Evolutionary conservation across 1,140 invertebrate species (phyloP).

Genomic region (Drosophila lini): DNA sequence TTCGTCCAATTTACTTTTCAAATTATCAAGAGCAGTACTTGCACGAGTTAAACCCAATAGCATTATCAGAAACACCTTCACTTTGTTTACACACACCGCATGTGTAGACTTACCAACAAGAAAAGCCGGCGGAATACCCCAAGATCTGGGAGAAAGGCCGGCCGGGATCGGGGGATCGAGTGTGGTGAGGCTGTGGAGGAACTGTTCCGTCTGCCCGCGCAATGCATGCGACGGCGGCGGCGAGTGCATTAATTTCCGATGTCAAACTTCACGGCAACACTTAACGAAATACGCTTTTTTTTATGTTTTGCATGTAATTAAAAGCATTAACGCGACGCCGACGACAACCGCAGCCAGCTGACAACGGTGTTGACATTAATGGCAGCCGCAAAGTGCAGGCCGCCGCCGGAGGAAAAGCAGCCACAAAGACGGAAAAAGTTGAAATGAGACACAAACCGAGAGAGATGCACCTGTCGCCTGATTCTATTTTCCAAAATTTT

Average conservation of each 20-base stretch:
- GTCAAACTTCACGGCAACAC: conserved; percentile 79
- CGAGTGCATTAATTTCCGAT: conserved; percentile 68
- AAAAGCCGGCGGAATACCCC: conserved; percentile 13
- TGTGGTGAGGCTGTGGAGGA: conserved; percentile 1
- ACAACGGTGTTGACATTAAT: conserved; percentile 72
- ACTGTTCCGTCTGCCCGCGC: conserved; percentile 39
- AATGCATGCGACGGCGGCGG: conserved; percentile 28
- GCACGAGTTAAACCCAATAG: conserved; percentile 11
- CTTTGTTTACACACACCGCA: conserved; percentile 32
- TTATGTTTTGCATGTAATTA: conserved; percentile 78
- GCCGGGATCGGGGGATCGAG: not conserved
- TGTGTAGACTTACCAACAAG: conserved; percentile 24
- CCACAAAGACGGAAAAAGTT: conserved; percentile 32
- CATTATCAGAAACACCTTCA: conserved; percentile 19
- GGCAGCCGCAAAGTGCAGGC: conserved; percentile 67
- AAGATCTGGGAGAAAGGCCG: conserved; percentile 9
- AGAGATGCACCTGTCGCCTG: conserved; percentile 29
- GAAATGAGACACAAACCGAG: conserved; percentile 1
- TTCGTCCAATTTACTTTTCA: conserved; percentile 1
- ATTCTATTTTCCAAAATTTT: conserved; percentile 27
- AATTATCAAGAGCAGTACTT: conserved; percentile 10
- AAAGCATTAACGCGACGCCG: conserved; percentile 69
- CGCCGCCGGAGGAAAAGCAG: conserved; percentile 20
- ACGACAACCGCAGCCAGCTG: conserved; percentile 44
- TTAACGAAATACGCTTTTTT: conserved; percentile 56